Base-by-base conservation (phyloP, 2,888 invertebrate genomes). In the Rhamnusium bicolor region DNA sequence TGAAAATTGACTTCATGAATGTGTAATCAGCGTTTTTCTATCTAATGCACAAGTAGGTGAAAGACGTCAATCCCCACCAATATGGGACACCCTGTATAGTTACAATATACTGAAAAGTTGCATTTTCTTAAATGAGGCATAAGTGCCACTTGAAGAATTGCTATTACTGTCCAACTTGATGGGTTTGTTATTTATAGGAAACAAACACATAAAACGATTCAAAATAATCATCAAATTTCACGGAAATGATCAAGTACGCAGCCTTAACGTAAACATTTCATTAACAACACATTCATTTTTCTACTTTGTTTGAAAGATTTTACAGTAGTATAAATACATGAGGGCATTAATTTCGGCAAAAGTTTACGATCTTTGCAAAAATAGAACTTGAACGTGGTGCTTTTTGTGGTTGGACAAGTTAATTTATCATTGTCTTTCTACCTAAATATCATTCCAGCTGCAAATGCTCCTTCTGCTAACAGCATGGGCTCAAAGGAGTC, bases 391-490 rank as follows among this genome's bases (percentile, higher is more conserved):
- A 47, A 47, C 47, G 4, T 40, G 8, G 24, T 47, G 8, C 62
- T 49, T 16, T n/a, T 62, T 14, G 47, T 62, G 19, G 24, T 18
- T 6, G n/a, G 24, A 14, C n/a, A 54, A 54, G 6, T 66, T 18
- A 16, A n/a, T 21, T 18, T 14, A 40, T 12, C 49, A 74, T 60
- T 18, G 19, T 40, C 29, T 32, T 65, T 68, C 77, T 83, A 92
- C 91, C 93, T 93, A 88, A 97, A 98, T 83, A 98, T 98, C 95
- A 98, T 98, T 80, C 96, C 98, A 0, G 98, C 98, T 0, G 98
- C 98, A 87, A 98, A 98, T 51, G 98, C 95, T 61, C 97, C 95
- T 89, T 97, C 97, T 0, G 96, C 95, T 12, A 98, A 91, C 18
- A 98, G 89, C 93, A 98, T 97, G 0, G 98, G 98, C 89, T 98